Base-by-base conservation (phyloP, 2,888 invertebrate genomes). In the Habrosyne pyritoides region DNA sequence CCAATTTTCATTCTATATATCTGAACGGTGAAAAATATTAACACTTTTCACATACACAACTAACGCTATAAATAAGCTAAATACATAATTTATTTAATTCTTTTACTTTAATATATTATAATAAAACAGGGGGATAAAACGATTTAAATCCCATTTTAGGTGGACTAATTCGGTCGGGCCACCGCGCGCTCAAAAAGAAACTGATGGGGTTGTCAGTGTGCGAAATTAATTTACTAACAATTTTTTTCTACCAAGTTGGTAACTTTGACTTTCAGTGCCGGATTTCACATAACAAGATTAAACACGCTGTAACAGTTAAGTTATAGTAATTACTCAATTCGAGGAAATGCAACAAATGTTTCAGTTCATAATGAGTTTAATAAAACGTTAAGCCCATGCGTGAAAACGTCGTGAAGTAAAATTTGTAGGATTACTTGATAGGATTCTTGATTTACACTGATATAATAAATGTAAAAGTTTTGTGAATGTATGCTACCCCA, bases 11-110 rank as follows among this genome's bases (percentile, higher is more conserved):
- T 60, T 48, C 53, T 53, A 49, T 57, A 53, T 55, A 63, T 66
- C 62, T 55, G 61, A 69, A 66, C 66, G 52, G 61, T 60, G 55
- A 63, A 64, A 67, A 68, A 59, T 63, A 66, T 55, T 57, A 67
- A 71, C 69, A 59, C 65, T 58, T 66, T 61, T 67, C 71, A 78
- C 72, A 73, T 74, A 77, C 74, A 76, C 72, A 80, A 73, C 78
- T 66, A 75, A 73, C 80, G 89, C 87, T 89, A 89, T 89, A 89
- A 89, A 71, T 70, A 73, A 80, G 77, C 71, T 69, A 75, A 72
- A 77, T 77, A 78, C 86, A 85, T 88, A 77, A 77, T 84, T 73
- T 59, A 55, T 69, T 61, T 42, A 42, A 18, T 8, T 18, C 8
- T 66, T 62, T 65, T 63, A 66, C 67, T 62, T 66, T 64, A 64